A percentile compares a stretch with the other conserved stretches of the same genome.
These are phyloP conservation scores for Miltochrista miniata DNA, from an alignment of 2,888 invertebrate genomes.

Conservation along the genomic window DNA sequence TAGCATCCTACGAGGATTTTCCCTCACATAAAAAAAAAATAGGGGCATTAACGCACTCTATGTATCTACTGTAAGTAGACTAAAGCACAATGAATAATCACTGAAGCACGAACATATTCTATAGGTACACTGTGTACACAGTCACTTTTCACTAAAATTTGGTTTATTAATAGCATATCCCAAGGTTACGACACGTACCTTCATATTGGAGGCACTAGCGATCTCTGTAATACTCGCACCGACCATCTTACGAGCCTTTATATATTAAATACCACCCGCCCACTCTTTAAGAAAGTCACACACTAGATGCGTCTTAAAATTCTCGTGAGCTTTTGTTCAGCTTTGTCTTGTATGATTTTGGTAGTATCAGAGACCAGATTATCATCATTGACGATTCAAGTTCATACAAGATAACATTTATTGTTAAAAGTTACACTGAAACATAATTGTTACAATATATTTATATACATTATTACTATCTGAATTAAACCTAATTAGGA, in stretches of 20 bases:
- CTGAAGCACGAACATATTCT: constrained; percentile 2
- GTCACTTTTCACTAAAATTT: constrained; percentile 28
- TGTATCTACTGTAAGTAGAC: neutral
- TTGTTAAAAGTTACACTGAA: no score
- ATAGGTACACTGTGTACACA: constrained; percentile 6
- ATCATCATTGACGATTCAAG: no score
- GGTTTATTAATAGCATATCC: constrained; percentile 15
- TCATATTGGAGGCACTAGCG: constrained; percentile 66
- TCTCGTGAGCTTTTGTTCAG: neutral
- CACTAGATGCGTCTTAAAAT: constrained; percentile 52
- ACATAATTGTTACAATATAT: no score
- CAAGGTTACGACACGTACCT: constrained; percentile 57
- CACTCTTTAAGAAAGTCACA: constrained; percentile 62
- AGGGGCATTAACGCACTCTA: no score
- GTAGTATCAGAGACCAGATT: no score
- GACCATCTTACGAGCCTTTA: constrained; percentile 60
- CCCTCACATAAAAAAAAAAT: no score
- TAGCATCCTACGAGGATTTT: no score
- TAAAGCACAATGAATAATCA: constrained; percentile 1
- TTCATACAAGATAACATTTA: no score
- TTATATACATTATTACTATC: no score
- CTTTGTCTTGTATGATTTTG: neutral
- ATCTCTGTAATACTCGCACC: constrained; percentile 59
- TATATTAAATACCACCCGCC: constrained; percentile 70
- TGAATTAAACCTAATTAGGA: no score